Base-by-base conservation (phyloP, 2,888 invertebrate genomes). In the Drosophila acutilabella region DNA sequence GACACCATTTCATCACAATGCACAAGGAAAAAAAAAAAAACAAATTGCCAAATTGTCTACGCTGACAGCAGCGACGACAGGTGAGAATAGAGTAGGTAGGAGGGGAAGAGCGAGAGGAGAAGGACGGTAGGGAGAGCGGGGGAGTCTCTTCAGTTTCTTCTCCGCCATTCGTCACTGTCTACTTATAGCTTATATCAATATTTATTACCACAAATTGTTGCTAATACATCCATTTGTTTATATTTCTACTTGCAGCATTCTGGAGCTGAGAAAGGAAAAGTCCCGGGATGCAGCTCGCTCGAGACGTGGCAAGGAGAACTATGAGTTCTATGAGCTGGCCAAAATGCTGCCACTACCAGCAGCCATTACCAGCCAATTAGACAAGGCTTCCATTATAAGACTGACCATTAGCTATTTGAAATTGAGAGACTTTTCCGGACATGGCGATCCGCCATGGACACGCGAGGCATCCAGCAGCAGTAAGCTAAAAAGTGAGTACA, bases 401-500 rank as follows among this genome's bases (percentile, higher is more conserved):
- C 96, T 98, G 93, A 98, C 98, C 91, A 98, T 98, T 93, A 97
- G 97, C 93, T 98, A 97, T 94, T 95, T 98, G 93, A 98, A 97
- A 93, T 94, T 98, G 91, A 94, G 97, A 82, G 98, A 98, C 93
- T 99, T 99, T 93, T 98, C 98, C 68, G 96, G 97, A 7, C 98
- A 98, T 92, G 98, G 98, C 0, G 98, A 98, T 91, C 98, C 98
- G 18, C 98, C 98, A 92, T 99, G 99, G 98, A 96, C 95, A 89
- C 93, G 97, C 45, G 97, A 97, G 87, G 94, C 95, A 16, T 95
- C 96, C 53, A 95, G 96, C 51, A 94, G 95, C 69, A 96, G 95
- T 92, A 97, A 97, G 93, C 94, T 96, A 79, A 97, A 97, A 95
- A 95, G 97, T 97, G 93, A 93, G 94, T 92, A 82, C 8, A 2